phyloP scores from a whole-genome alignment of 2,113 vertebrate species.

The Cichladusa arquata region DNA sequence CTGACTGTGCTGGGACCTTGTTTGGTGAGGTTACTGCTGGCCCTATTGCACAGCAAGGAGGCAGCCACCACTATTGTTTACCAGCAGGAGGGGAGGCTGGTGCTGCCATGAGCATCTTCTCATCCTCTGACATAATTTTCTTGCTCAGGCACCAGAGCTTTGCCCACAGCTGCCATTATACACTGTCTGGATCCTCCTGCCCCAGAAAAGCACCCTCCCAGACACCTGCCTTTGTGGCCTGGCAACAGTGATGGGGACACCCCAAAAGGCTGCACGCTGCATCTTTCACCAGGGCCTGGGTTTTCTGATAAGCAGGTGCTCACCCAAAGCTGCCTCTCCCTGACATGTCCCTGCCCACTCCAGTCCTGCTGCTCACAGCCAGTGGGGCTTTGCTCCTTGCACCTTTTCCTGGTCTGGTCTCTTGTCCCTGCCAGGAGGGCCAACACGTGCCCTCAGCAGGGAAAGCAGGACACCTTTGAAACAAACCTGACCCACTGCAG shows the following conservation, averaged over 20 bases:
- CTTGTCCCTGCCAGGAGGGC: background rate
- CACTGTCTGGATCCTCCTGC: background rate
- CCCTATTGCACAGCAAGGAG: background rate
- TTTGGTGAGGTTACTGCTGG: background rate
- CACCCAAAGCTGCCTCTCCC: background rate
- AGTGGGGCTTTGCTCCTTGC: background rate
- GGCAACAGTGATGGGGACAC: background rate
- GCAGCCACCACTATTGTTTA: background rate
- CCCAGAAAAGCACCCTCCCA: background rate
- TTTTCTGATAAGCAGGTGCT: background rate
- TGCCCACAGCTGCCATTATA: accelerated
- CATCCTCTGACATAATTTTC: background rate
- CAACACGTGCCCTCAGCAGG: accelerated
- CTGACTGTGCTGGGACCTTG: background rate
- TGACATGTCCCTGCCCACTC: background rate
- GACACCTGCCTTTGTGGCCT: background rate
- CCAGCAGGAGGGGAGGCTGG: background rate
- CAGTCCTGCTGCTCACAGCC: background rate
- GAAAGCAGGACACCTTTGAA: background rate
- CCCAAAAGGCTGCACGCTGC: background rate
- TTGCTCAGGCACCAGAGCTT: background rate
- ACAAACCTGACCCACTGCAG: background rate
- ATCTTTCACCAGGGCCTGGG: background rate
- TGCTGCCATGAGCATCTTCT: background rate
- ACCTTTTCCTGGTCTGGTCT: background rate